phyloP scores from a whole-genome alignment of 1,140 invertebrate genomes.

The roundworm (Caenorhabditis elegans) region WBcel235 BX284602.5:13739501-13740000 shows the following conservation, averaged over 20 bases:
- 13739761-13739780: not conserved
- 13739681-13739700: slow-evolving; percentile 18
- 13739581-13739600: not conserved
- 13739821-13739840: too few relatives aligned
- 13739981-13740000: too few relatives aligned
- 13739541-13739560: not conserved
- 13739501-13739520: not conserved
- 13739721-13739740: not conserved
- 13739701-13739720: slow-evolving; percentile 4
- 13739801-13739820: not conserved
- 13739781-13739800: too few relatives aligned
- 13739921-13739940: too few relatives aligned
- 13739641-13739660: slow-evolving; percentile 30
- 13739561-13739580: slow-evolving; percentile 10
- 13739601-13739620: not conserved
- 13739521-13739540: slow-evolving; percentile 9
- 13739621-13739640: slow-evolving; percentile 1
- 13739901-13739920: too few relatives aligned
- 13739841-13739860: too few relatives aligned
- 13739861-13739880: too few relatives aligned
- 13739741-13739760: too few relatives aligned
- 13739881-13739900: too few relatives aligned
- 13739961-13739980: too few relatives aligned
- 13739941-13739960: too few relatives aligned
- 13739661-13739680: not conserved